Evolutionary conservation across 1,140 invertebrate species (phyloP), one percentile per base, ranked within the genome.

Genomic region (Dufourea novaeangliae): DNA sequence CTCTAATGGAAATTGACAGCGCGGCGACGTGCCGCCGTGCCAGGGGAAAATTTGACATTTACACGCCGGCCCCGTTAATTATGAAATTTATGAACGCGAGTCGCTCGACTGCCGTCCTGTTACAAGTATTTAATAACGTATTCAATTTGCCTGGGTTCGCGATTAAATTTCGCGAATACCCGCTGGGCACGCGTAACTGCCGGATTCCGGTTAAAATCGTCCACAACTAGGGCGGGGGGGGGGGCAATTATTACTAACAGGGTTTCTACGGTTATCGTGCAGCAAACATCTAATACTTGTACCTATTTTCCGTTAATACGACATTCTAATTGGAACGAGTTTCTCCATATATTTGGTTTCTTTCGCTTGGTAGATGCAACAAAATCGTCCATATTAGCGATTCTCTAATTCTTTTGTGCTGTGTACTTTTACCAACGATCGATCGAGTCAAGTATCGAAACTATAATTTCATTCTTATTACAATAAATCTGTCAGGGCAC

Each of bases 101-200:
- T 7, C 25, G 34, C 12, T 37, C 37, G 27, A 46, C 10, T 34
- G 25, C 41, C 34, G 12, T n/a, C n/a, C 34, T 29, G 37, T 57
- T 66, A 54, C 78, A 68, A 77, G 44, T 46, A 80, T 83, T 82
- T 83, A 82, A 82, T 82, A 71, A 82, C 25, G 17, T 27, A 50
- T 77, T 77, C 27, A 17, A 11, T 50, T 41, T n/a, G 11, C 27
- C 10, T 0, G 29, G 12, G 5, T 2, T 44, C 14, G 17, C 11
- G 27, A 61, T 56, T 79, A 50, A 74, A 74, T 63, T 37, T 80
- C 34, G 39, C 25, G 27, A 57, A 44, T 76, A n/a, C 56, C 27
- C 22, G 8, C 22, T 27, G n/a, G 17, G 5, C 8, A 17, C 12
- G 1, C 6, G 10, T 12, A 20, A 34, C 50, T 22, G 5, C 6